Conservation (phyloP, 2,888 invertebrate species). For the Diaphora mendica region DNA sequence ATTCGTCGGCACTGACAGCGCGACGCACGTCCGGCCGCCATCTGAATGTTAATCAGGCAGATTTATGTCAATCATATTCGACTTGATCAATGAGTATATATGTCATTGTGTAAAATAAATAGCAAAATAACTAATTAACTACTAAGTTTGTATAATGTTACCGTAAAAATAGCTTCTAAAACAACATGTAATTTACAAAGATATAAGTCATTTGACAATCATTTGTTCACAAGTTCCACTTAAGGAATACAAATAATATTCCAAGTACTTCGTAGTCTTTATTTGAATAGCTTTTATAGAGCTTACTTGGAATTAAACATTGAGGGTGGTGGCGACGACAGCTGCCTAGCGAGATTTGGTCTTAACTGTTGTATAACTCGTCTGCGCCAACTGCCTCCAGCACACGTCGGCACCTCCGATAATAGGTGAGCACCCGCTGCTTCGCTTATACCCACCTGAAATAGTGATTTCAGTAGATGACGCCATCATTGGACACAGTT, state of each 20-base stretch:
- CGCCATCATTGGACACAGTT: not conserved
- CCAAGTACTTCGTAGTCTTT: not conserved
- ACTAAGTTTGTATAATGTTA: not conserved
- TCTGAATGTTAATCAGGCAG: constrained; percentile 46
- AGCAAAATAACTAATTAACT: not conserved
- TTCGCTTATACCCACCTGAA: constrained; percentile 72
- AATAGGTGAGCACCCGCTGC: constrained; percentile 77
- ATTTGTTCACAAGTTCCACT: too few species aligned
- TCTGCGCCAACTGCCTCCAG: constrained; percentile 77
- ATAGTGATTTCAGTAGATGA: not conserved
- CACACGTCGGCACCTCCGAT: constrained; percentile 74
- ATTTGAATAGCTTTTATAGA: not conserved
- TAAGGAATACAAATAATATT: not conserved
- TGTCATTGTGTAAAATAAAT: not conserved
- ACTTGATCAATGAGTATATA: constrained; percentile 7
- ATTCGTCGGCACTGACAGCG: constrained; percentile 76
- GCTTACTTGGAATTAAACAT: constrained; percentile 62
- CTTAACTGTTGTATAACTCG: constrained; percentile 58
- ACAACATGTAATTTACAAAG: not conserved
- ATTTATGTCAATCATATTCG: constrained; percentile 21
- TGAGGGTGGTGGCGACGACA: constrained; percentile 76
- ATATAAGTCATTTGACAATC: not conserved
- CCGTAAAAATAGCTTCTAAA: not conserved
- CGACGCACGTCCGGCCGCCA: constrained; percentile 76
- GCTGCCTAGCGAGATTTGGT: constrained; percentile 69